A percentile compares a stretch with the other conserved stretches of the same genome.
phyloP scores from a whole-genome alignment of 2,113 vertebrate species.

The Isurus oxyrinchus region DNA sequence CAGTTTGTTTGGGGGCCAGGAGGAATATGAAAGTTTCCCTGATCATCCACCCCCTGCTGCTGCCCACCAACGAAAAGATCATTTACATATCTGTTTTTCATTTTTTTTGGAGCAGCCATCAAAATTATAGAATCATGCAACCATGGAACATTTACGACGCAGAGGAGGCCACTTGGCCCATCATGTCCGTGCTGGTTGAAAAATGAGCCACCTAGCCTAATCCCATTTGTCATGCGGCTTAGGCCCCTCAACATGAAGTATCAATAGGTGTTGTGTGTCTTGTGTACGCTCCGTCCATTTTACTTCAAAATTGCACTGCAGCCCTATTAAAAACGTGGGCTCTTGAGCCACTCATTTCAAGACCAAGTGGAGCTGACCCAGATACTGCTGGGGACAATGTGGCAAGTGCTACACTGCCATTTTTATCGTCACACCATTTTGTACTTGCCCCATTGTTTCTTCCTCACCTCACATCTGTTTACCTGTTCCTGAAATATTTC shows the following conservation, averaged over 20 bases:
- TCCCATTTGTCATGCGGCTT: too few relatives aligned
- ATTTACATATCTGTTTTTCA: too few relatives aligned
- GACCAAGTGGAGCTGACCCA: background rate
- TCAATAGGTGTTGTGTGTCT: background rate
- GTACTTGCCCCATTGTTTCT: background rate
- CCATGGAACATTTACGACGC: too few relatives aligned
- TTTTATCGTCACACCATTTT: background rate
- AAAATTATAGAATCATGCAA: background rate
- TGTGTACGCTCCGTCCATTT: background rate
- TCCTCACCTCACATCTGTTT: too few relatives aligned
- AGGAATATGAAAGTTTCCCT: background rate
- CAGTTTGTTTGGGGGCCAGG: background rate
- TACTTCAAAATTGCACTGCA: background rate
- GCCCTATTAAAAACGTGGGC: background rate
- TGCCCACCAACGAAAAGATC: too few relatives aligned
- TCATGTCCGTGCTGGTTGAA: too few relatives aligned
- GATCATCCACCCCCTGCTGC: background rate
- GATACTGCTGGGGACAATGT: background rate
- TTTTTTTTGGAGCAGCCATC: background rate
- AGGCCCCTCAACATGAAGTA: background rate
- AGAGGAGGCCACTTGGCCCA: too few relatives aligned
- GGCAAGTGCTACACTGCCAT: background rate
- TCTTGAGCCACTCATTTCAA: background rate
- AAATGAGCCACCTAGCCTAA: too few relatives aligned
- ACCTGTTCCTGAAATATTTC: too few relatives aligned